Conservation (phyloP, 2,113 vertebrate genomes). For the Pitta sordida region DNA sequence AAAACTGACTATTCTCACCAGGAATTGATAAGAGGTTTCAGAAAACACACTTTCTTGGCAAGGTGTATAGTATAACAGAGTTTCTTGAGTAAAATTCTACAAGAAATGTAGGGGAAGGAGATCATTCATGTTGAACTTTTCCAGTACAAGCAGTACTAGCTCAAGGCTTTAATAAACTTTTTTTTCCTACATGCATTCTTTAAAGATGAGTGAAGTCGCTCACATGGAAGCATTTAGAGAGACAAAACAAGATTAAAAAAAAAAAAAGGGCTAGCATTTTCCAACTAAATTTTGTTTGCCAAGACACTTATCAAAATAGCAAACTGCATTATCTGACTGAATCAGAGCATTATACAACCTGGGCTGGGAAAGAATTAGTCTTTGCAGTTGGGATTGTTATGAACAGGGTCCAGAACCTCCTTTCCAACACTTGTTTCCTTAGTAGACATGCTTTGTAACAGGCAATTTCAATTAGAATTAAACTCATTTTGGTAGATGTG, state of each 20-base stretch:
- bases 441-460: fast-evolving
- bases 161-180: neutral
- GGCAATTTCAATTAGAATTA: neutral
- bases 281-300: neutral
- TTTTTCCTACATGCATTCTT: neutral
- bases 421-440: neutral
- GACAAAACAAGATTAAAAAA: neutral
- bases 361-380: neutral
- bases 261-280: neutral
- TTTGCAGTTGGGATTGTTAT: neutral
- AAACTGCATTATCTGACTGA: neutral
- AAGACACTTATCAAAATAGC: neutral
- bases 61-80: too few species aligned
- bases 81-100: neutral
- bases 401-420: neutral
- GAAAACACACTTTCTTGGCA: neutral
- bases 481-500: neutral
- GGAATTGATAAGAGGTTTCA: neutral
- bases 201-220: constrained; percentile 18
- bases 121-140: neutral
- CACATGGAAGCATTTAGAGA: constrained; percentile 42
- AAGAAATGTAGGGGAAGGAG: neutral
- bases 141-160: neutral
- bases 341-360: neutral
- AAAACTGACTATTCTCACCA: neutral